Evolutionary conservation across 2,113 vertebrate species (phyloP), one percentile per base, ranked within the genome.

Genomic region (Psephotus haematonotus): DNA sequence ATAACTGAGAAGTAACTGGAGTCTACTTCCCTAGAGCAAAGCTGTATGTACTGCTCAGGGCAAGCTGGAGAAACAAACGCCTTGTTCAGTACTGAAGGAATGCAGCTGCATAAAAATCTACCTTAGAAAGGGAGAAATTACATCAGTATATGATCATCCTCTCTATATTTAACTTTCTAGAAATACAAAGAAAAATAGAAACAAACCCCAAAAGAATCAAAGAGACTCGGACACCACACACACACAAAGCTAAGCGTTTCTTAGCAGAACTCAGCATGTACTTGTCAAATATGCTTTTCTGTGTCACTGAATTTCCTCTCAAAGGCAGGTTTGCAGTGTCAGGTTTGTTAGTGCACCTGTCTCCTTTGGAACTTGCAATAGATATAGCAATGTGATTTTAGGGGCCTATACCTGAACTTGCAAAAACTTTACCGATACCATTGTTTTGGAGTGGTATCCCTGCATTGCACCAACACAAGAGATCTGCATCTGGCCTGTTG

Each of bases 281-380:
- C 81, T 87, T 95, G 93, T 93, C 78, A 89, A 62, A 95, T 24
- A 13, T 6, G 70, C 59, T 97, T 91, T 92, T 92, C 87, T 93
- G 75, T 94, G 91, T 85, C 89, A 82, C 84, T 91, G 93, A 33
- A 71, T 85, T 82, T 76, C 74, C 39, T 69, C 12, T 12, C 57
- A 43, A 62, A 92, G 78, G 43, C 67, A 85, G 52, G 62, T 28
- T 90, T 87, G 70, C 33, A 44, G 13, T 82, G 90, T 85, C 82
- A 86, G 62, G 33, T 29, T 72, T 91, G 74, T 69, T 43, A 11
- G 62, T 52, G 74, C 1, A 9, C 62, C 55, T 87, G 87, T 85
- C 89, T 95, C 52, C 70, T 82, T 82, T 79, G 84, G 39, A 89
- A 41, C 25, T 82, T 39, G n/a, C 27, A 82, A 82, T 69, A 53